Evolutionary conservation across 92 coral and sea anemone genomes (phyloP).

Genomic region (Epizoanthus illoricatus): DNA sequence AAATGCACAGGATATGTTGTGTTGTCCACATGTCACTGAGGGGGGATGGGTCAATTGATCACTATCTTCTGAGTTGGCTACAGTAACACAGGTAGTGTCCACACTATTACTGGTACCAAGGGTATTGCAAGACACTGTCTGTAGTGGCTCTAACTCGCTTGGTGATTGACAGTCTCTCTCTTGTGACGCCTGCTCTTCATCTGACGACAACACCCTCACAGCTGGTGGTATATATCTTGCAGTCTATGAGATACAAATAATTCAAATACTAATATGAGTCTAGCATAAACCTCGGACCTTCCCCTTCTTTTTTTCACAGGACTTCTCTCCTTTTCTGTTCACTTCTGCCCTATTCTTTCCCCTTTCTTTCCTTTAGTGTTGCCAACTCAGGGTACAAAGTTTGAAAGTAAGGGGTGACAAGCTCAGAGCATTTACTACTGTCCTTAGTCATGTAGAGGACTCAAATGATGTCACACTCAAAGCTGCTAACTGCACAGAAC

Average conservation of each 20-base stretch:
- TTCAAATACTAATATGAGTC: neutral
- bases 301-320: no score
- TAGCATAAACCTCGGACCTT: no score
- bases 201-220: constrained; percentile 17
- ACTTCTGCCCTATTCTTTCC: no score
- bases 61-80: neutral
- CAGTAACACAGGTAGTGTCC: neutral
- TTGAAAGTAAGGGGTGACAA: no score
- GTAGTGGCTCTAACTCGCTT: neutral
- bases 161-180: constrained; percentile 2
- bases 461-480: no score
- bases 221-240: constrained; percentile 14
- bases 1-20: neutral
- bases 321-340: no score
- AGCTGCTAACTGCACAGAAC: no score
- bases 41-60: neutral
- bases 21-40: neutral
- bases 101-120: neutral
- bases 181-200: neutral
- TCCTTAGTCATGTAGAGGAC: no score
- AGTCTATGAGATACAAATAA: neutral
- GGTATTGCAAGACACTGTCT: neutral
- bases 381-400: no score
- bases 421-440: no score
- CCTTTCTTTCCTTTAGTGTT: neutral